These are phyloP conservation scores for Ruditapes philippinarum DNA, from an alignment of 1,140 invertebrate species.

Conservation along the genomic window DNA sequence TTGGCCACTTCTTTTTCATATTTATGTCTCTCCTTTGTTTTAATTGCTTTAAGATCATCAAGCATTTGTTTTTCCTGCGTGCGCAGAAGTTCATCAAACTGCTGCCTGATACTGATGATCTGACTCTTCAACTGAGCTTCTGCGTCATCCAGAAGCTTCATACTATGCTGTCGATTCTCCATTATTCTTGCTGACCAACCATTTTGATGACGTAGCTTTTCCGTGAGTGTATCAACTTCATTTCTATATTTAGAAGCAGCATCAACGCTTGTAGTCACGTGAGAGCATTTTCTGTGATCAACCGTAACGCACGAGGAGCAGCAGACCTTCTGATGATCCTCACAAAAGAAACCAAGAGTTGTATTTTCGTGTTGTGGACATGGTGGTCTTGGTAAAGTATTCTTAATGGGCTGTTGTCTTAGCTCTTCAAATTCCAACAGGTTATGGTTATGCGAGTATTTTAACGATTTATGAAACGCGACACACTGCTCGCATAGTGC, in stretches of 20 bases:
- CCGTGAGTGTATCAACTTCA: conserved; percentile 60
- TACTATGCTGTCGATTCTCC: conserved; percentile 70
- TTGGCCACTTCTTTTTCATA: conserved; percentile 68
- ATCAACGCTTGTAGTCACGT: conserved; percentile 63
- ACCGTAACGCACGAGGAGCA: conserved; percentile 69
- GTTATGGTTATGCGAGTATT: conserved; percentile 66
- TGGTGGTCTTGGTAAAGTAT: conserved; percentile 51
- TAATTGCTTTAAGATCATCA: conserved; percentile 63
- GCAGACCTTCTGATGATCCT: conserved; percentile 66
- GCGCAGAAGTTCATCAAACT: conserved; percentile 66
- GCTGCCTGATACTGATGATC: conserved; percentile 67
- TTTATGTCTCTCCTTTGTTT: conserved; percentile 59
- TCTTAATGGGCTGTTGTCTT: conserved; percentile 64
- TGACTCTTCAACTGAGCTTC: conserved; percentile 68
- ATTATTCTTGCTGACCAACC: conserved; percentile 71
- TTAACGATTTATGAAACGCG: conserved; percentile 63
- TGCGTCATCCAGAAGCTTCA: conserved; percentile 67
- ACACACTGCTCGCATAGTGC: conserved; percentile 68
- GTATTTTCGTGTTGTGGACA: conserved; percentile 68
- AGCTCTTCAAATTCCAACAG: conserved; percentile 63
- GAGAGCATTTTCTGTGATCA: conserved; percentile 67
- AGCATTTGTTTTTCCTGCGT: conserved; percentile 70
- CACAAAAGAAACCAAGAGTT: conserved; percentile 70
- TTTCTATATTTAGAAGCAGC: conserved; percentile 64
- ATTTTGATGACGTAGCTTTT: conserved; percentile 68